Evolutionary conservation across 1,140 invertebrate species (phyloP), one percentile per base, ranked within the genome.

Genomic region (Drosophila kanapiae): DNA sequence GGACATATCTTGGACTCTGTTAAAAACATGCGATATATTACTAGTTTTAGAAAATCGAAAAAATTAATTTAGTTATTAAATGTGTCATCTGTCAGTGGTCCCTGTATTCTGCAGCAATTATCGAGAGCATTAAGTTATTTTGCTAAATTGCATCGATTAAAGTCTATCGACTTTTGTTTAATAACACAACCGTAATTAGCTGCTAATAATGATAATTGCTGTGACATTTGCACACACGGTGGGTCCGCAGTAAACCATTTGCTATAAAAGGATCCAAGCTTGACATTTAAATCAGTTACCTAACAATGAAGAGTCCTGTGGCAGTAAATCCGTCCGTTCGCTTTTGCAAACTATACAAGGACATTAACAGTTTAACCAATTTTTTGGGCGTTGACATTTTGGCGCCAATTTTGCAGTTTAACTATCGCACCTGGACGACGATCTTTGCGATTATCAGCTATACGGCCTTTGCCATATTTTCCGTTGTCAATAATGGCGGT

Each of bases 381-480:
- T 29, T 72, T 3, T 16, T 88, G 16, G 84, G 84, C 8, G 59
- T 90, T 0, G 78, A 81, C 11, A 9, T 90, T 3, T 8, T 90
- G 18, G 33, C 37, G 0, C 53, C 42, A 0, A 35, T 43, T 4
- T 7, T 81, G 11, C 23, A 53, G 7, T 63, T 68, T 2, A 78
- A 75, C n/a, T 62, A 40, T 49, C 74, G 78, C 29, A 85, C 86
- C 0, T 78, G 65, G 68, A 53, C 70, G n/a, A 75, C 78, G 9
- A 45, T 48, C 4, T 64, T 60, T 23, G 64, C 62, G 0, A 67
- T 81, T 16, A 1, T 43, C 0, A 68, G 29, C 16, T 91, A 75
- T 23, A 13, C 59, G 8, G 35, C 53, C 1, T 91, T 91, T 43
- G 42, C 78, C 4, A 10, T 76, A 3, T 70, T 47, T 16, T 75